Conservation (phyloP, 2,797 vertebrate species). For the Sebastes steindachneri region DNA sequence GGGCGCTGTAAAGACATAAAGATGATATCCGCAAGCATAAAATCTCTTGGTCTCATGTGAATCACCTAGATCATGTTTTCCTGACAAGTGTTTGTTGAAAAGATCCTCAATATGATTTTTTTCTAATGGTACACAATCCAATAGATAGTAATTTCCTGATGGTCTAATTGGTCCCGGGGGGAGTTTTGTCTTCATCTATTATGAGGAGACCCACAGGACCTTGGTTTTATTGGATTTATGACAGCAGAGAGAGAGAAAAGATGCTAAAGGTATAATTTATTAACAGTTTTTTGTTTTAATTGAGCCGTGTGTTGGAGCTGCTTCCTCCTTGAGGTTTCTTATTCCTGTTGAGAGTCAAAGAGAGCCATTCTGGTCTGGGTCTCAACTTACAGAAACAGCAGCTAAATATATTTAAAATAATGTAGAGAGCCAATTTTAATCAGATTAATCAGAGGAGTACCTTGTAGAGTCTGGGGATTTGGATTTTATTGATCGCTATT, state of each 20-base stretch:
- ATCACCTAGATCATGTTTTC: slow-evolving; percentile 25
- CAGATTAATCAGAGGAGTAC: background rate
- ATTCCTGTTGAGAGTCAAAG: slow-evolving; percentile 20
- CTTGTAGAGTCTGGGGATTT: background rate
- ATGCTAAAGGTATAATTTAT: slow-evolving; percentile 79
- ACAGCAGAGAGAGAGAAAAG: slow-evolving; percentile 75
- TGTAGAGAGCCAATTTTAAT: background rate
- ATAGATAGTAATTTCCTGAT: slow-evolving; percentile 76
- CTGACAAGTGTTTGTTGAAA: slow-evolving; percentile 48
- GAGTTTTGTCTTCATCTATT: slow-evolving; percentile 72
- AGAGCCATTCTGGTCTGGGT: background rate
- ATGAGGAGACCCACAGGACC: slow-evolving; percentile 72
- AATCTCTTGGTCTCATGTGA: background rate
- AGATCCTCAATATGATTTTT: slow-evolving; percentile 51
- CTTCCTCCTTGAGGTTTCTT: slow-evolving; percentile 38
- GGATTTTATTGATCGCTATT: background rate
- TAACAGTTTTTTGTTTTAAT: slow-evolving; percentile 61
- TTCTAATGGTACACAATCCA: slow-evolving; percentile 65
- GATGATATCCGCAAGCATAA: slow-evolving; percentile 8
- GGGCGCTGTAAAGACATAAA: slow-evolving; percentile 13
- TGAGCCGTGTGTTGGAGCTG: slow-evolving; percentile 40
- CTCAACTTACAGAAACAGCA: slow-evolving; percentile 7
- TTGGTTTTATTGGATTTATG: slow-evolving; percentile 79
- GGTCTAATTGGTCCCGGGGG: slow-evolving; percentile 78
- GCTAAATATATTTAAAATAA: slow-evolving; percentile 16